These are phyloP conservation scores for Xanthorhoe designata DNA, from an alignment of 2,888 invertebrate species.

Conservation along the genomic window DNA sequence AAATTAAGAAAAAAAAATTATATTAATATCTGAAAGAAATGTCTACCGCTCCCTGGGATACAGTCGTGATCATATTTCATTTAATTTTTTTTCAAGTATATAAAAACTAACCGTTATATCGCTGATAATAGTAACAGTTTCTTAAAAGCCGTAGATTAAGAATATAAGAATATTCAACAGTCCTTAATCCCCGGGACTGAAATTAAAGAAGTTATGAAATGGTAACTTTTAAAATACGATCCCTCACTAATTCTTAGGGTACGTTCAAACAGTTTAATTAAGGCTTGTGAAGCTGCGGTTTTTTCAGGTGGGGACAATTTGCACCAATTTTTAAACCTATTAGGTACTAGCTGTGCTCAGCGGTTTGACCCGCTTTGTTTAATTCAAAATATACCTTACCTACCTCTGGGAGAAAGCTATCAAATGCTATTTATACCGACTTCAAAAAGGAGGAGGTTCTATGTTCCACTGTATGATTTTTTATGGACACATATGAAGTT, in stretches of 20 bases:
- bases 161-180: constrained; percentile 65
- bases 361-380: not conserved
- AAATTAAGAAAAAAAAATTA: too few species aligned
- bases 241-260: constrained; percentile 53
- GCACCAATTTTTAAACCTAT: not conserved
- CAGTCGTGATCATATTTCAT: too few species aligned
- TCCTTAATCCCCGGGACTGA: constrained; percentile 58
- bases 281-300: constrained; percentile 49
- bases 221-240: constrained; percentile 55
- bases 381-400: too few species aligned
- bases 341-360: not conserved
- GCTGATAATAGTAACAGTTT: not conserved
- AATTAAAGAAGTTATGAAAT: constrained; percentile 73
- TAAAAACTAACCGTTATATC: too few species aligned
- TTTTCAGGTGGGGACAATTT: constrained; percentile 34
- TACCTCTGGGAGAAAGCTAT: too few species aligned
- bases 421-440: too few species aligned
- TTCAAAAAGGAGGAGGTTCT: too few species aligned
- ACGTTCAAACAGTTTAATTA: constrained; percentile 61
- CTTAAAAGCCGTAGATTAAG: constrained; percentile 36
- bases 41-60: too few species aligned
- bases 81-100: too few species aligned
- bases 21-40: too few species aligned
- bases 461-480: too few species aligned
- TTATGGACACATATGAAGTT: too few species aligned